These are phyloP conservation scores for Eulithis testata DNA, from an alignment of 2,888 invertebrate genomes.

Conservation along the genomic window DNA sequence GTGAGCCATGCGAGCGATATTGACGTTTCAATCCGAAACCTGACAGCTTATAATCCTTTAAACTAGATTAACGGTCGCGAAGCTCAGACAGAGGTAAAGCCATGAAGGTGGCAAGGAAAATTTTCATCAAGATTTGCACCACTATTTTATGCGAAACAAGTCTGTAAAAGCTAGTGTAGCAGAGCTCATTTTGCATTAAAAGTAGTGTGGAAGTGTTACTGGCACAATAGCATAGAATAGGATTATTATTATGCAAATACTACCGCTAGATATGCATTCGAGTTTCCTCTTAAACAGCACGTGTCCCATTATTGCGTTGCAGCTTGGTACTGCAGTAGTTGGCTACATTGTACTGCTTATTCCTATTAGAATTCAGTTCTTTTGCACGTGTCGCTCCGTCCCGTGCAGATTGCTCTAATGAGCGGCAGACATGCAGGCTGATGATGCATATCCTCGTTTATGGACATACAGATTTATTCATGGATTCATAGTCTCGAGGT, in stretches of 20 bases:
- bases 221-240: slow-evolving; percentile 28
- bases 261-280: slow-evolving; percentile 35
- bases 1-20: not conserved
- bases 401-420: slow-evolving; percentile 24
- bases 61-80: not conserved
- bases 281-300: slow-evolving; percentile 42
- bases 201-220: slow-evolving; percentile 10
- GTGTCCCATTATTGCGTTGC: slow-evolving; percentile 39
- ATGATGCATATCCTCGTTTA: not conserved
- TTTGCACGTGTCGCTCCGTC: slow-evolving; percentile 21
- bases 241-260: slow-evolving; percentile 40
- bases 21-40: not conserved
- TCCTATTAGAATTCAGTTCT: slow-evolving; percentile 30
- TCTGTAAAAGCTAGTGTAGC: not conserved
- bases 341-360: slow-evolving; percentile 24
- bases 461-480: slow-evolving; percentile 2
- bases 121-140: not conserved
- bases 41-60: not conserved
- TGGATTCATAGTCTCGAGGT: not conserved
- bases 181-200: slow-evolving; percentile 16
- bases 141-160: not conserved
- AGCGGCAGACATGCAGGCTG: slow-evolving; percentile 22
- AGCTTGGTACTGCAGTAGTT: slow-evolving; percentile 12
- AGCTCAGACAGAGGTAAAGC: no score
- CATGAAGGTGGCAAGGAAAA: not conserved